These are phyloP conservation scores for Centruroides vittatus DNA, from an alignment of 1,140 invertebrate species.

Conservation along the genomic window DNA sequence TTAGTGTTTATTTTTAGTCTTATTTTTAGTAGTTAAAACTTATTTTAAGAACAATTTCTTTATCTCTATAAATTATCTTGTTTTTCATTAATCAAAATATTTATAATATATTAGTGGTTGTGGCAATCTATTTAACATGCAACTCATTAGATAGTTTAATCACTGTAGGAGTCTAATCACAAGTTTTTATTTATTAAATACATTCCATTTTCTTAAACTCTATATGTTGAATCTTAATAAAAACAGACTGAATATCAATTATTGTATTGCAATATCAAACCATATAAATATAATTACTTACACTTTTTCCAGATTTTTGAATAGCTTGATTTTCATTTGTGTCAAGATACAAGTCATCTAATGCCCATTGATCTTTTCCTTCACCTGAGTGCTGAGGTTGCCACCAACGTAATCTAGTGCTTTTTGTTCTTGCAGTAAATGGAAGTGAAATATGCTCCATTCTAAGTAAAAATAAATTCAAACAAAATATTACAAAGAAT, in stretches of 20 bases:
- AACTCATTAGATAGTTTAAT: no score
- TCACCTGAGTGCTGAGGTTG: constrained; percentile 31
- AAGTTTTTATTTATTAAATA: no score
- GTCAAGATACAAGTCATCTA: constrained; percentile 29
- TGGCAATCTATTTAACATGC: no score
- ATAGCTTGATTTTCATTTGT: constrained; percentile 3
- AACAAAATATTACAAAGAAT: neutral
- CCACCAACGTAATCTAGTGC: constrained; percentile 40
- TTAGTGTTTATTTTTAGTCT: no score
- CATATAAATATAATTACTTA: constrained; percentile 4
- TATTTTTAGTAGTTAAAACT: no score
- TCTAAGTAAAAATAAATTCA: constrained; percentile 1
- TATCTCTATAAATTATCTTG: no score
- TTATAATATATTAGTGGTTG: no score
- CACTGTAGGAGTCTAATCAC: no score
- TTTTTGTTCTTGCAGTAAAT: no score
- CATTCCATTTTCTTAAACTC: no score
- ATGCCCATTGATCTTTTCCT: constrained; percentile 33
- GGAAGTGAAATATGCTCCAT: constrained; percentile 10
- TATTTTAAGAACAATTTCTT: no score
- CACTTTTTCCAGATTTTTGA: constrained; percentile 5
- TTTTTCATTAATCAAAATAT: no score
- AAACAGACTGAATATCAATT: neutral
- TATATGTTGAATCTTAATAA: neutral
- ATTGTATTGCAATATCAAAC: neutral